A percentile compares a stretch with the other conserved stretches of the same genome.
phyloP scores from a whole-genome alignment of 2,888 invertebrate genomes.

The Pheosia tremula region DNA sequence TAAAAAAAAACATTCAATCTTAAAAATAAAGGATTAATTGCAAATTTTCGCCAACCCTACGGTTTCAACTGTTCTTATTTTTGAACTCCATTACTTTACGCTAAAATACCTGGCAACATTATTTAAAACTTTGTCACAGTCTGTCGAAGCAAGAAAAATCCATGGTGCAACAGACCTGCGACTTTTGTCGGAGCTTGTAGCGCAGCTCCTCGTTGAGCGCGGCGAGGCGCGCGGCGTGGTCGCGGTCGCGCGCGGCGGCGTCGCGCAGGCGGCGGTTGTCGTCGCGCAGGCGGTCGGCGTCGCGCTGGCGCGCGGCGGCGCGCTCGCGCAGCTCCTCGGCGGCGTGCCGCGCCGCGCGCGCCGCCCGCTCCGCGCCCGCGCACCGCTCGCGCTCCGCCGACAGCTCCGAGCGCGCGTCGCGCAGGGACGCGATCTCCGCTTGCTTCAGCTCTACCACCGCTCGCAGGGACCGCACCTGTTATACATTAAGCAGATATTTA shows the following conservation, averaged over 20 bases:
- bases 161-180: constrained; percentile 81
- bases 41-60: too few relatives aligned
- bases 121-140: too few relatives aligned
- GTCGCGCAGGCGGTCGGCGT: constrained; percentile 84
- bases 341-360: constrained; percentile 91
- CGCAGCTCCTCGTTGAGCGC: constrained; percentile 95
- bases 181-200: constrained; percentile 93
- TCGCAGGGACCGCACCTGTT: constrained; percentile 87
- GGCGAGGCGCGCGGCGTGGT: constrained; percentile 90
- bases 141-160: too few relatives aligned
- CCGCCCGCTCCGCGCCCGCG: constrained; percentile 88
- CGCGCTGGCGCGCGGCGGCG: constrained; percentile 89
- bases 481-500: too few relatives aligned
- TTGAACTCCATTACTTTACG: too few relatives aligned
- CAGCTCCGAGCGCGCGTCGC: constrained; percentile 88
- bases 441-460: constrained; percentile 95
- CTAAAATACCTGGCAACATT: too few relatives aligned
- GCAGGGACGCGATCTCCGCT: constrained; percentile 91
- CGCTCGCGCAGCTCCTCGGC: constrained; percentile 94
- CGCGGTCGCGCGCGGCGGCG: constrained; percentile 89
- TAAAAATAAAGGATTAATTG: too few relatives aligned
- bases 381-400: constrained; percentile 90
- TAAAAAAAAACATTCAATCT: too few relatives aligned
- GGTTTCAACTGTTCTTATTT: too few relatives aligned
- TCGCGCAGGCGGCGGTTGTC: constrained; percentile 90